Evolutionary conservation across 2,888 invertebrate genomes (phyloP).

Genomic region (Anoplius nigerrimus): DNA sequence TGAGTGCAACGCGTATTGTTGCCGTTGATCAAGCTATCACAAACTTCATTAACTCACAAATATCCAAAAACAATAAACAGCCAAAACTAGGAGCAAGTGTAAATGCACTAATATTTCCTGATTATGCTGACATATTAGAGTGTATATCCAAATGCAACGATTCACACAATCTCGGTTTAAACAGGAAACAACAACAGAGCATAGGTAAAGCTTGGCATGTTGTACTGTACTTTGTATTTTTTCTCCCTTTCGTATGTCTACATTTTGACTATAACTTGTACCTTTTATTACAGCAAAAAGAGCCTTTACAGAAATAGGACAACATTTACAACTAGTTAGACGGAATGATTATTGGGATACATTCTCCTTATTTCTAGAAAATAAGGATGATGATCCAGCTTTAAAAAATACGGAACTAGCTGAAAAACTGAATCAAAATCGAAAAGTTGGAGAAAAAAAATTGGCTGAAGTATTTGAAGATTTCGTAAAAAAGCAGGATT

Average conservation of each 20-base stretch:
- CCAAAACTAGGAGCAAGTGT: constrained; percentile 45
- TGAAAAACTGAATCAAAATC: constrained; percentile 57
- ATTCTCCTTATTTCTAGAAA: constrained; percentile 58
- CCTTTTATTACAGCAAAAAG: constrained; percentile 56
- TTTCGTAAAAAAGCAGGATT: constrained; percentile 60
- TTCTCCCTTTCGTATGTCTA: background rate
- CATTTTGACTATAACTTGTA: background rate
- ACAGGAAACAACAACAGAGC: constrained; percentile 36
- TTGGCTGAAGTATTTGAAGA: constrained; percentile 60
- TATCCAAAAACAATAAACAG: constrained; percentile 50
- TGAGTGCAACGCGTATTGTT: constrained; percentile 58
- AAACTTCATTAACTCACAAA: constrained; percentile 65
- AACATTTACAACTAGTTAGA: constrained; percentile 58
- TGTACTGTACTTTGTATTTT: background rate
- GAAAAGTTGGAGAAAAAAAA: constrained; percentile 56
- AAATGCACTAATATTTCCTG: constrained; percentile 63
- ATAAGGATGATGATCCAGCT: constrained; percentile 64
- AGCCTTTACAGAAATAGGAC: constrained; percentile 63
- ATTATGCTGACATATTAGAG: constrained; percentile 66
- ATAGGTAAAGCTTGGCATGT: constrained; percentile 56
- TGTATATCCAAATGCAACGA: constrained; percentile 62
- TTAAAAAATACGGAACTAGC: constrained; percentile 46
- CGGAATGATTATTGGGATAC: constrained; percentile 66
- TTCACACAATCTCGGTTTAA: constrained; percentile 51
- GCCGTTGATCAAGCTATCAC: constrained; percentile 66